These are phyloP conservation scores for Campoplex nolae DNA, from an alignment of 2,888 invertebrate genomes.

Conservation along the genomic window DNA sequence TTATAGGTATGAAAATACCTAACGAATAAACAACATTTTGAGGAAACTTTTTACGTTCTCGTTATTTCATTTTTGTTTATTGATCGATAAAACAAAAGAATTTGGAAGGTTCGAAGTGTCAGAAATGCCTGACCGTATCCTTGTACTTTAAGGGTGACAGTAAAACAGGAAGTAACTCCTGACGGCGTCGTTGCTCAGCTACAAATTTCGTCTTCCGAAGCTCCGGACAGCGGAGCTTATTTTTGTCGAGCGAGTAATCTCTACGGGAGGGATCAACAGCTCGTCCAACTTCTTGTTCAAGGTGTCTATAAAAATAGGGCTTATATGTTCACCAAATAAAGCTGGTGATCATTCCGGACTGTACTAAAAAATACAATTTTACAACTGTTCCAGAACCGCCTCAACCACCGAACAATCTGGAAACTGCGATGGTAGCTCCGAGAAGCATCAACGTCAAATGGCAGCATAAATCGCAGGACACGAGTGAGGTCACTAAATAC, in stretches of 20 bases:
- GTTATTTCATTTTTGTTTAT: too few relatives aligned
- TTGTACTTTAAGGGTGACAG: slow-evolving; percentile 84
- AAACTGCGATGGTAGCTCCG: slow-evolving; percentile 90
- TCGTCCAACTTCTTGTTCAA: slow-evolving; percentile 90
- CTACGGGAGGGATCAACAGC: slow-evolving; percentile 90
- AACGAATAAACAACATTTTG: not conserved
- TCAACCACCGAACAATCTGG: slow-evolving; percentile 88
- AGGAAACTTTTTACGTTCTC: not conserved
- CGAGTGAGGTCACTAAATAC: slow-evolving; percentile 90
- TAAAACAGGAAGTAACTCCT: slow-evolving; percentile 89
- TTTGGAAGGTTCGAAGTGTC: not conserved
- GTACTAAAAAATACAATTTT: not conserved
- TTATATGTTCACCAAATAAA: not conserved
- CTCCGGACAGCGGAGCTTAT: slow-evolving; percentile 91
- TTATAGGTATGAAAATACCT: slow-evolving; percentile 86
- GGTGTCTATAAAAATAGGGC: slow-evolving; percentile 79
- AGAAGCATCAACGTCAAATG: slow-evolving; percentile 91
- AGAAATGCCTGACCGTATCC: not conserved
- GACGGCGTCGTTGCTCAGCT: slow-evolving; percentile 90
- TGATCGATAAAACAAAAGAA: too few relatives aligned
- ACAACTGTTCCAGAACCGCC: slow-evolving; percentile 87
- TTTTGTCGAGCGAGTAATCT: slow-evolving; percentile 92
- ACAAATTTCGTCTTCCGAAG: slow-evolving; percentile 89
- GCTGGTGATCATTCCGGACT: not conserved
- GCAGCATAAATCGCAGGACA: slow-evolving; percentile 89